These are phyloP conservation scores for Hemitrygon akajei DNA, from an alignment of 2,797 vertebrate species.

Conservation along the genomic window DNA sequence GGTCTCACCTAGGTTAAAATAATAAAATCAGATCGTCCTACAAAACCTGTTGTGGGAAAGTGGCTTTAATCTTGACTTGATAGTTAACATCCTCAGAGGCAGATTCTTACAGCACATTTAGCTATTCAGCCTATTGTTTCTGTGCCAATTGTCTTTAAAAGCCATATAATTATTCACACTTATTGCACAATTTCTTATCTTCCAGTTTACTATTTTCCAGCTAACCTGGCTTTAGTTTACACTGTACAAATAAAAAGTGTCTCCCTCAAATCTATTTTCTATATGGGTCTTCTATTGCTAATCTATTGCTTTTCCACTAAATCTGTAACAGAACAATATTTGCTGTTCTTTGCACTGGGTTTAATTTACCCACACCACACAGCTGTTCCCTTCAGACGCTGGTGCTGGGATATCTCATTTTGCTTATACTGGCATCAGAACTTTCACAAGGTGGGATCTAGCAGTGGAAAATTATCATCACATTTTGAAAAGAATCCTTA, in stretches of 20 bases:
- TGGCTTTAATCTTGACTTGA: neutral
- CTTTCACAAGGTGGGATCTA: neutral
- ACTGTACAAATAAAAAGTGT: neutral
- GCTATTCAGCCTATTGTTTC: neutral
- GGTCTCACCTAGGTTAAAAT: conserved; percentile 28
- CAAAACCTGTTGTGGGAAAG: conserved; percentile 15
- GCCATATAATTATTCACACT: neutral
- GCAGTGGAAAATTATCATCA: too few species aligned
- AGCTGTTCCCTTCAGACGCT: neutral
- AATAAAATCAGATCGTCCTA: conserved; percentile 25
- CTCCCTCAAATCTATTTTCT: neutral
- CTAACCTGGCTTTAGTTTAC: neutral
- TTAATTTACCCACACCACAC: neutral
- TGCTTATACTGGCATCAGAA: neutral
- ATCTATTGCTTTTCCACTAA: neutral
- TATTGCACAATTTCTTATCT: neutral
- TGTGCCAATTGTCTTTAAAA: neutral
- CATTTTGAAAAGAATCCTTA: too few species aligned
- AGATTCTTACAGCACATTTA: neutral
- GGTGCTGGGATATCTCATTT: neutral
- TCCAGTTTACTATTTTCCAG: neutral
- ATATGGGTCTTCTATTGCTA: neutral
- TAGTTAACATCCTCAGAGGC: neutral
- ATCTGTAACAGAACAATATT: neutral
- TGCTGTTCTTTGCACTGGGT: neutral